Evolutionary conservation across 2,888 invertebrate species (phyloP).

Genomic region (Oeneis ivallda): DNA sequence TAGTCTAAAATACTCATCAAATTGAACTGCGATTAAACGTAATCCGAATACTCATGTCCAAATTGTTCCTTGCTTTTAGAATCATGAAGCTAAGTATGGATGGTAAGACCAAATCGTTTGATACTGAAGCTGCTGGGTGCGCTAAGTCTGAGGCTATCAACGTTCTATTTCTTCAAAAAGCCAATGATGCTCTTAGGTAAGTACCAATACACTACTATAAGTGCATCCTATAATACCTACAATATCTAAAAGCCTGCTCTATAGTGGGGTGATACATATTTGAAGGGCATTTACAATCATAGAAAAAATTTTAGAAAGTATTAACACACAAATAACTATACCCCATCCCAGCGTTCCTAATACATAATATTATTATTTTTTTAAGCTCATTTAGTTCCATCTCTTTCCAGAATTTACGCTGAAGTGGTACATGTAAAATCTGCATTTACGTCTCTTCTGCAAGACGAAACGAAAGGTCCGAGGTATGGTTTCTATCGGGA

Average conservation of each 20-base stretch:
- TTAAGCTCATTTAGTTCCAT: too few relatives aligned
- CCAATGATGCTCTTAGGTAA: conserved; percentile 79
- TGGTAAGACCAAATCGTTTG: conserved; percentile 93
- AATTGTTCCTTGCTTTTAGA: conserved; percentile 41
- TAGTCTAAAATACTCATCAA: too few relatives aligned
- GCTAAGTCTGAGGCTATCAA: conserved; percentile 87
- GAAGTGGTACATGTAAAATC: conserved; percentile 83
- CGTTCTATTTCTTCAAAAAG: conserved; percentile 86
- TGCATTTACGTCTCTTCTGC: conserved; percentile 73
- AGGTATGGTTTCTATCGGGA: conserved; percentile 81
- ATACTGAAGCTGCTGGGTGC: conserved; percentile 88
- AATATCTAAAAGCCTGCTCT: too few relatives aligned
- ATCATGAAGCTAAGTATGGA: conserved; percentile 83
- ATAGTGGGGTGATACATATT: too few relatives aligned
- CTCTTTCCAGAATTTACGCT: conserved; percentile 72
- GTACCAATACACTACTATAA: neutral
- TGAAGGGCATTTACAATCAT: too few relatives aligned
- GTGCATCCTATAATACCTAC: too few relatives aligned
- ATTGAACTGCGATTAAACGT: too few relatives aligned
- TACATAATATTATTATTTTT: too few relatives aligned
- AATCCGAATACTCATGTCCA: neutral
- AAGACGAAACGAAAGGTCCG: conserved; percentile 75
- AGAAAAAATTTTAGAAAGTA: too few relatives aligned
- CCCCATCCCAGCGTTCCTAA: too few relatives aligned
- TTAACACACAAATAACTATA: too few relatives aligned